Evolutionary conservation across 2,888 invertebrate genomes (phyloP), one percentile per base, ranked within the genome.

Genomic region (Ormyrus pomaceus): DNA sequence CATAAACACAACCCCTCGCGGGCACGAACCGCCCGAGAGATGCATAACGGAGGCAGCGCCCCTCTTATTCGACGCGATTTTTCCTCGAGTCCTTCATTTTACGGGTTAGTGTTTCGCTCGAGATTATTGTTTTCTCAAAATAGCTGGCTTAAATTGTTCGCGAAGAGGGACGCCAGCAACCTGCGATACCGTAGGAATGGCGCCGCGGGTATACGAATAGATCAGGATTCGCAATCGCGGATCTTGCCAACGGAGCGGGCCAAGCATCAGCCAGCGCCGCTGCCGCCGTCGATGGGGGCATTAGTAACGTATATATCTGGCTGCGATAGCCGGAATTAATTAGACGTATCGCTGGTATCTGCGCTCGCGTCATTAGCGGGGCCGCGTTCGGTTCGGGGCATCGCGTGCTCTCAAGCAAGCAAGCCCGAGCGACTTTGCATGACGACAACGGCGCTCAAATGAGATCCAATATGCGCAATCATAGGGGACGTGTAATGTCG

Each of bases 271-370:
- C 34, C 34, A 34, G 34, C 34, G 34, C 34, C 34, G 34, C 3
- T 3, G 34, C 34, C 34, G 34, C 4, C 34, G 2, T 34, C 34
- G 81, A 74, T 74, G 66, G 71, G 83, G 77, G 82, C 66, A 76
- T 73, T 69, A 75, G 79, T 68, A 68, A 68, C 59, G 76, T 70
- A 66, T 70, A 66, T 34, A 34, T 77, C 77, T 82, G 80, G 72
- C 81, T 78, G 81, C 77, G 89, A 89, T 89, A 89, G 88, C 87
- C 87, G 86, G 89, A 89, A 90, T 90, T 90, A 90, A 90, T 90
- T 90, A 89, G 87, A 88, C 88, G 87, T 90, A 90, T 90, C 89
- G 85, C 65, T 87, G 87, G 86, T 89, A 90, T 90, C 89, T 88
- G 84, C 77, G 85, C 80, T 84, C 85, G 88, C 88, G 89, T 89